phyloP scores from a whole-genome alignment of 2,888 invertebrate species.

The Philaethria dido region DNA sequence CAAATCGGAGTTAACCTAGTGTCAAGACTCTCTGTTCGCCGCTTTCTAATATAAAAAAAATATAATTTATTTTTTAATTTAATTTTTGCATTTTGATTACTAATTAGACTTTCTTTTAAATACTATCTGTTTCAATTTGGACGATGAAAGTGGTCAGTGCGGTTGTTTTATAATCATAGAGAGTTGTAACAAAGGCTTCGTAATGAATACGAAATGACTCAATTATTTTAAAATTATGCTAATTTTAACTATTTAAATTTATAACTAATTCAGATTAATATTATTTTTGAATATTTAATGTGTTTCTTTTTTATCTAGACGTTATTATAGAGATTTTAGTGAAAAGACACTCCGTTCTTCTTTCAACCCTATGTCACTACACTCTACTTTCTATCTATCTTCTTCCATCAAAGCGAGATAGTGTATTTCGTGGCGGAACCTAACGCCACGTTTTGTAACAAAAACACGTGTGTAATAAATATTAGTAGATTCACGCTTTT shows the following conservation, averaged over 20 bases:
- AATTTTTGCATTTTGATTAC: not conserved
- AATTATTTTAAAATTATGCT: conserved; percentile 11
- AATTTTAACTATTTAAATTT: conserved; percentile 2
- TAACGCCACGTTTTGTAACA: not conserved
- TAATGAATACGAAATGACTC: not conserved
- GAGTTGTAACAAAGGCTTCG: conserved; percentile 9
- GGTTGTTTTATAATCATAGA: conserved; percentile 17
- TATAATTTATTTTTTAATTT: not conserved
- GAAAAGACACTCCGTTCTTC: not conserved
- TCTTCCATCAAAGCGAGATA: too few relatives aligned
- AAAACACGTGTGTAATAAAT: too few relatives aligned
- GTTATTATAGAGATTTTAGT: not conserved
- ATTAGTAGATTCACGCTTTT: too few relatives aligned
- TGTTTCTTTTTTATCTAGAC: not conserved
- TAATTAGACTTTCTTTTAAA: not conserved
- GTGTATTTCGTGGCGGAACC: not conserved
- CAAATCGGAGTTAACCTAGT: too few relatives aligned
- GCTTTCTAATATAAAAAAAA: too few relatives aligned
- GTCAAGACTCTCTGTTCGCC: too few relatives aligned
- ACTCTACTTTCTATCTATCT: too few relatives aligned
- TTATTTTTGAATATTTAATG: not conserved
- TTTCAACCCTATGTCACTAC: not conserved
- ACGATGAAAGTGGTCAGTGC: conserved; percentile 15
- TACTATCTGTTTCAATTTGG: conserved; percentile 4
- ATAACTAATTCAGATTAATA: not conserved